phyloP scores from a whole-genome alignment of 2,888 invertebrate genomes.

The Drosophila monieri region DNA sequence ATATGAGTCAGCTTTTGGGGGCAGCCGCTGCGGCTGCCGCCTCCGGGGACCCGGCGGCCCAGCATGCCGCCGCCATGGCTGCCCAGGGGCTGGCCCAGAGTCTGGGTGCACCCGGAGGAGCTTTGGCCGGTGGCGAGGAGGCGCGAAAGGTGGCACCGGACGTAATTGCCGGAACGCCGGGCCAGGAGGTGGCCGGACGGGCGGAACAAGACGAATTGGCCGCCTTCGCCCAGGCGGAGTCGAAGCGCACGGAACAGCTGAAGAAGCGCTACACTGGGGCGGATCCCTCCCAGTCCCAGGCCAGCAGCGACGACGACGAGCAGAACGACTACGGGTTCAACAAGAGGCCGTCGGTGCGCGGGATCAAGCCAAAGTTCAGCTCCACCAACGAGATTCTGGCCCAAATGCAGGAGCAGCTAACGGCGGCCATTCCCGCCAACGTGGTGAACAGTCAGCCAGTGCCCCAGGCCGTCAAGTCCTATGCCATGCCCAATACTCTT shows the following conservation, averaged over 20 bases:
- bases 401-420: conserved; percentile 90
- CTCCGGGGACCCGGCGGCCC: conserved; percentile 52
- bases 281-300: conserved; percentile 82
- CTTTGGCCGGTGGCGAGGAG: conserved; percentile 79
- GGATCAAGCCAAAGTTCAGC: conserved; percentile 94
- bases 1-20: conserved; percentile 84
- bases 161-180: conserved; percentile 88
- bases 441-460: conserved; percentile 73
- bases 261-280: conserved; percentile 88
- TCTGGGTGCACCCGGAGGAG: neutral
- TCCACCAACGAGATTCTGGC: conserved; percentile 92
- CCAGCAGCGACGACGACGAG: conserved; percentile 88
- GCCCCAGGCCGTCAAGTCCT: conserved; percentile 79
- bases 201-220: conserved; percentile 91
- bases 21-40: conserved; percentile 57
- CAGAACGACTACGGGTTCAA: conserved; percentile 96
- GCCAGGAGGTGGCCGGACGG: conserved; percentile 85
- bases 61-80: conserved; percentile 59
- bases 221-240: conserved; percentile 93
- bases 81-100: conserved; percentile 75
- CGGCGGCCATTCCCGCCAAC: conserved; percentile 77
- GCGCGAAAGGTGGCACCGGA: conserved; percentile 88
- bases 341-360: conserved; percentile 93
- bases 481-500: conserved; percentile 81
- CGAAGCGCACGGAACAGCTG: conserved; percentile 91